Base-by-base conservation (phyloP, 2,113 vertebrate genomes). In the Aspidoscelis tigris region DNA sequence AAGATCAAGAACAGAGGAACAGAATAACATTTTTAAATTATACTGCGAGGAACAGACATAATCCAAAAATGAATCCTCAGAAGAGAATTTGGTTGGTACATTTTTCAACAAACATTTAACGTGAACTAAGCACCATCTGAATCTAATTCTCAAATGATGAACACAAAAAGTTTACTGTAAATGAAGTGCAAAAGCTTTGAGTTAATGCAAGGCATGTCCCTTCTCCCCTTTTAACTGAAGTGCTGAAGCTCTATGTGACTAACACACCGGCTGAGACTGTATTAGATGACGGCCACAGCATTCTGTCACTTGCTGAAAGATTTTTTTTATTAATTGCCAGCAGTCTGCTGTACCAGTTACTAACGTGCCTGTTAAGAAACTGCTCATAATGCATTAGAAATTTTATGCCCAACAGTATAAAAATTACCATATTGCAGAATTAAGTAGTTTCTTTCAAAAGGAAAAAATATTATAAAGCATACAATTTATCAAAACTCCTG, bases 41-140 rank as follows among this genome's bases (percentile, higher is more conserved):
- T 0, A 0, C 22, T 2, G 24, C 41, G 69, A 78, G 18, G 33
- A 58, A 1, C 55, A 14, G 55, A 9, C 7, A 16, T 3, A 58
- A 9, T 58, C 55, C 9, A 58, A 83, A 1, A 4, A 20, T 33
- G 2, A 1, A 18, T 64, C 55, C 64, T 53, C 88, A 90, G 88
- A 88, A n/a, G 0, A 68, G 21, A 87, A 24, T 65, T 65, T 65
- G 64, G 65, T 26, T 66, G 20, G 55, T 68, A 2, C n/a, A 2
- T 58, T 47, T 14, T 43, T 61, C 22, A 58, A 11, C 9, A 18
- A 5, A 14, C 43, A 10, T 58, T 44, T 50, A 22, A 2, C n/a
- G 72, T 41, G 14, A 4, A 18, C 26, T 76, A 65, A 77, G 58
- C 4, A 77, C 24, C 65, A 61, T 47, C 41, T 1, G 70, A 33